Percentiles rank a stretch among this genome's conserved stretches.
Conservation (phyloP, 2,113 vertebrate species). For the Brachypodius melanocephalos region DNA sequence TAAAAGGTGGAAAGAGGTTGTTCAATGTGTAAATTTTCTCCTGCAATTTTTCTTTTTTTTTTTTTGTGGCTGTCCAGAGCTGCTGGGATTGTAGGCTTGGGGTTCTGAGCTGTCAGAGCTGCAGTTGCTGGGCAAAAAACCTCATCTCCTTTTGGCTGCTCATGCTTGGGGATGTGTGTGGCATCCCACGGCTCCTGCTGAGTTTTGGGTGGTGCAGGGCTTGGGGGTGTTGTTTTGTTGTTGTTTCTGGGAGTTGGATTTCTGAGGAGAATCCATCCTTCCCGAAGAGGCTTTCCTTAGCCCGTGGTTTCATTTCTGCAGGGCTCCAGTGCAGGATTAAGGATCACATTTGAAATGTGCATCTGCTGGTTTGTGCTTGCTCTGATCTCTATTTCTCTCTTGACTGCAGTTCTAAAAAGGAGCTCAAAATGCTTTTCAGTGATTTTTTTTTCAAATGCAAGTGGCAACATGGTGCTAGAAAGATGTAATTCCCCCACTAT, state of each 20-base stretch:
- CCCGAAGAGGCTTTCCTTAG: not conserved
- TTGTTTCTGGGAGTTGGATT: not conserved
- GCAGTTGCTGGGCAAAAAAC: not conserved
- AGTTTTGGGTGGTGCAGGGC: not conserved
- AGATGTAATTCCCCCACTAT: not conserved
- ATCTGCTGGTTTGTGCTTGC: not conserved
- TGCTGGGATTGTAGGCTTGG: not conserved
- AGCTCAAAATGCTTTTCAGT: not conserved
- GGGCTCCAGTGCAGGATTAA: not conserved
- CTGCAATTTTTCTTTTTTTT: rapidly evolving
- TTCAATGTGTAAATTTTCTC: not conserved
- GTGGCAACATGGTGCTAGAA: not conserved
- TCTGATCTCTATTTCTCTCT: not conserved
- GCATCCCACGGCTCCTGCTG: not conserved
- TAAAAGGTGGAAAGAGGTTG: not conserved
- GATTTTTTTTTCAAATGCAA: not conserved
- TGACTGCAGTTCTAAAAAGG: not conserved
- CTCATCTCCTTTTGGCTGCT: not conserved
- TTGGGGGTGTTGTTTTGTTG: not conserved
- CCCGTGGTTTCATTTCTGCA: not conserved
- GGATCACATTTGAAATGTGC: not conserved
- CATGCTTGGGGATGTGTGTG: rapidly evolving
- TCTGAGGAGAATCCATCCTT: not conserved
- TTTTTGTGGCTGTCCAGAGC: not conserved
- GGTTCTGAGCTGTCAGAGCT: not conserved